A percentile compares a stretch with the other conserved stretches of the same genome.
phyloP scores from a whole-genome alignment of 1,140 invertebrate species.

The Drosophila lini region DNA sequence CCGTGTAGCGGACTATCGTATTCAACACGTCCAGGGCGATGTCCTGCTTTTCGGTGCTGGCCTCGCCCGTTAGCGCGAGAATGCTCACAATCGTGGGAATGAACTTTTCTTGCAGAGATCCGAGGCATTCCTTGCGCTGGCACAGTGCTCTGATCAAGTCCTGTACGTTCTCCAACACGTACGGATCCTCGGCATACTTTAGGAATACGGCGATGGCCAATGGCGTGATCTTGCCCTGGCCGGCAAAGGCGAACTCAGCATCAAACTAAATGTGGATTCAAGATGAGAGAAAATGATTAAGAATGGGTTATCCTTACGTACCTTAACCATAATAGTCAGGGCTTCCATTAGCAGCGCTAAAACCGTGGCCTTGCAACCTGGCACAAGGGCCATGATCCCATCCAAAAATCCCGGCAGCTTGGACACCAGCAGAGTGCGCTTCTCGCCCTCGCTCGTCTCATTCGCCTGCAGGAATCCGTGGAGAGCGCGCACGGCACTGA shows the following conservation, averaged over 20 bases:
- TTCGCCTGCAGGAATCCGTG: slow-evolving; percentile 86
- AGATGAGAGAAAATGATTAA: neutral
- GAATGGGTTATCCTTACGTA: slow-evolving; percentile 74
- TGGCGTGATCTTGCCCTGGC: slow-evolving; percentile 89
- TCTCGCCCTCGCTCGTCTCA: slow-evolving; percentile 79
- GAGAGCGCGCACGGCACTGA: slow-evolving; percentile 72
- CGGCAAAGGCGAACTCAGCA: slow-evolving; percentile 88
- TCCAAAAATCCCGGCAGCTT: slow-evolving; percentile 76
- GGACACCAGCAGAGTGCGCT: slow-evolving; percentile 63
- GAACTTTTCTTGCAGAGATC: slow-evolving; percentile 88
- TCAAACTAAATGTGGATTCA: slow-evolving; percentile 86
- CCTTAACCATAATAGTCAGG: slow-evolving; percentile 87
- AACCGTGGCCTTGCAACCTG: slow-evolving; percentile 86
- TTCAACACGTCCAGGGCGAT: slow-evolving; percentile 88
- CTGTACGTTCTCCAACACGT: slow-evolving; percentile 87
- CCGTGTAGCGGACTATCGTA: slow-evolving; percentile 87
- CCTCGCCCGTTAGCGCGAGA: slow-evolving; percentile 58
- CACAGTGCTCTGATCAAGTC: slow-evolving; percentile 89
- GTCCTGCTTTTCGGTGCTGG: slow-evolving; percentile 83
- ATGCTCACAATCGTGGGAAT: slow-evolving; percentile 88
- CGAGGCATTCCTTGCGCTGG: slow-evolving; percentile 87
- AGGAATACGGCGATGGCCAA: slow-evolving; percentile 90
- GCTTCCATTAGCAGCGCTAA: slow-evolving; percentile 89
- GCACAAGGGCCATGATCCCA: slow-evolving; percentile 75
- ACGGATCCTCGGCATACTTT: slow-evolving; percentile 89